phyloP scores from a whole-genome alignment of 2,888 invertebrate genomes.

The Crepidodera aurea region DNA sequence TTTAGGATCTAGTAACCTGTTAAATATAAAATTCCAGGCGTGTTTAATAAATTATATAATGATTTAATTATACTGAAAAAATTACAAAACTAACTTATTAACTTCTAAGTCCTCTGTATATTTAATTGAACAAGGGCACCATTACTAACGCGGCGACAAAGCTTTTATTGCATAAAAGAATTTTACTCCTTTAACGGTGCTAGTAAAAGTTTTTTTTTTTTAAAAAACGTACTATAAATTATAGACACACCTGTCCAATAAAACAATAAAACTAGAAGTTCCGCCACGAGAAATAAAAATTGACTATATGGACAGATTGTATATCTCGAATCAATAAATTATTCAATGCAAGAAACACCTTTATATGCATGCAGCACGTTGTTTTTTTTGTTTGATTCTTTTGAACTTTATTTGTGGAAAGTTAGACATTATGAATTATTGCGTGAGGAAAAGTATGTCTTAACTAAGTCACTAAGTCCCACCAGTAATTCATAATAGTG shows the following conservation, averaged over 20 bases:
- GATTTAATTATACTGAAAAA: no score
- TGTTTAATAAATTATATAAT: no score
- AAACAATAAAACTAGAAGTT: conserved; percentile 40
- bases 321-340: conserved; percentile 37
- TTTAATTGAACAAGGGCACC: no score
- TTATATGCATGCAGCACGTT: conserved; percentile 32
- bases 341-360: conserved; percentile 34
- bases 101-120: no score
- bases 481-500: not conserved
- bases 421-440: not conserved
- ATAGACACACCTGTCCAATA: conserved; percentile 40
- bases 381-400: not conserved
- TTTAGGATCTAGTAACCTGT: no score
- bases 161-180: conserved; percentile 23
- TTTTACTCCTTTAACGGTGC: conserved; percentile 19
- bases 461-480: not conserved
- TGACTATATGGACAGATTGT: conserved; percentile 35
- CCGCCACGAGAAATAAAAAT: conserved; percentile 33
- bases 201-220: conserved; percentile 19
- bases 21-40: no score
- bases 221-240: conserved; percentile 20
- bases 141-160: conserved; percentile 3
- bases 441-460: not conserved
- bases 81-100: no score
- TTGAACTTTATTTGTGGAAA: conserved; percentile 12